Base-by-base conservation (phyloP, 2,888 invertebrate genomes). In the Drosophila flavopinicola region DNA sequence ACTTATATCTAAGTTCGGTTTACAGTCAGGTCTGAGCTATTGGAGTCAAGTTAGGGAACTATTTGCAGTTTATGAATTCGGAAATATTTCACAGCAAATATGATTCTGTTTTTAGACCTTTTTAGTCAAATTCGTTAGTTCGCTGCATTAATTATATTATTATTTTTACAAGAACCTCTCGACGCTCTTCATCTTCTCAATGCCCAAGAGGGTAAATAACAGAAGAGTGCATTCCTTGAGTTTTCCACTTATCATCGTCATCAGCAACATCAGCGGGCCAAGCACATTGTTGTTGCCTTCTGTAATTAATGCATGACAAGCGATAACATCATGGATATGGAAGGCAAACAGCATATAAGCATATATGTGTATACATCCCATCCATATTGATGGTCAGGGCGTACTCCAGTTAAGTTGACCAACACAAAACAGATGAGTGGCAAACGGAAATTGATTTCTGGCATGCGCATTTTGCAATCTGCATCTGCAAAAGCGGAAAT, bases 401-500 rank as follows among this genome's bases (percentile, higher is more conserved):
- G n/a, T 48, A 48, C 56, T 52, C 38, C 52, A 47, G 65, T 52
- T 56, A n/a, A 10, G 37, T 45, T 54, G 41, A 3, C 35, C 45
- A 66, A 24, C 58, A 38, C 59, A 58, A 66, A 56, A 49, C 66
- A 49, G 47, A 47, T 59, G 71, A 44, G 44, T 69, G 35, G 58
- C 38, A 56, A 83, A 59, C 84, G 84, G 84, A 84, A 84, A 84
- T 84, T 85, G 84, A 85, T 83, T 83, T 85, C 77, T 78, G 68
- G 58, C 64, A 57, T 71, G 65, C 61, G 69, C 65, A 59, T 57
- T 54, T 66, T 71, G 76, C 73, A 82, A 79, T 79, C 79, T 79
- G 71, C 49, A 58, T n/a, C n/a, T n/a, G n/a, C n/a, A n/a, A n/a
- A 57, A 85, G 63, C 83, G 83, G 83, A 85, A 84, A 85, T 83